These are phyloP conservation scores for Enteromius afrohamiltoni DNA, from an alignment of 2,797 vertebrate species.

Conservation along the genomic window DNA sequence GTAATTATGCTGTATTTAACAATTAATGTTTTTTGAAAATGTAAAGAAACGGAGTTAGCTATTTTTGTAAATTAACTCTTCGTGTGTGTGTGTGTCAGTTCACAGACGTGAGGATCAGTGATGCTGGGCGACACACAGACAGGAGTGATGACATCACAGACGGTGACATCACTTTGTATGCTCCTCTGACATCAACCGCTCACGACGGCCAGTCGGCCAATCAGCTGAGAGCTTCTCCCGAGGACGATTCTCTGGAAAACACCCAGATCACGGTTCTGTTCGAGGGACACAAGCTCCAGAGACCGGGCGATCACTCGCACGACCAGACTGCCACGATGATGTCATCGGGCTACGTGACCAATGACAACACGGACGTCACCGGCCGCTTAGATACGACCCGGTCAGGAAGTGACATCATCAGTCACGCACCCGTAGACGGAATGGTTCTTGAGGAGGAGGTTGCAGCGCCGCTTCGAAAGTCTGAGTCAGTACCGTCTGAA, in stretches of 20 bases:
- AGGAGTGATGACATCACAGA: slow-evolving; percentile 24
- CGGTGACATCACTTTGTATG: slow-evolving; percentile 32
- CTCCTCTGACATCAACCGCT: slow-evolving; percentile 60
- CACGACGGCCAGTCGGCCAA: slow-evolving; percentile 58
- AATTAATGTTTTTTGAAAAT: too few relatives aligned
- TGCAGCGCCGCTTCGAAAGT: slow-evolving; percentile 38
- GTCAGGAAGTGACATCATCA: slow-evolving; percentile 72
- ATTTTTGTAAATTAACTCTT: too few relatives aligned
- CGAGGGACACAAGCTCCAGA: slow-evolving; percentile 23
- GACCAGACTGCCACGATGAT: slow-evolving; percentile 59
- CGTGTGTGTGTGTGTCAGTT: slow-evolving; percentile 61
- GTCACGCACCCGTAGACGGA: slow-evolving; percentile 73
- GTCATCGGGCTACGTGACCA: slow-evolving; percentile 71
- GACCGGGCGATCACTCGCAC: not conserved
- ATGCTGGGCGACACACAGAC: slow-evolving; percentile 27
- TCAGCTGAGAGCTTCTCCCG: slow-evolving; percentile 54
- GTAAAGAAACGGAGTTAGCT: too few relatives aligned
- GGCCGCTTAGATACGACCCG: slow-evolving; percentile 64
- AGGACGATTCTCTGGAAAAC: slow-evolving; percentile 11
- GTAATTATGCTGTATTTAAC: too few relatives aligned
- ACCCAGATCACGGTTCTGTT: slow-evolving; percentile 48
- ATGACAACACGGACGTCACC: slow-evolving; percentile 60
- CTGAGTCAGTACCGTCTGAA: slow-evolving; percentile 28
- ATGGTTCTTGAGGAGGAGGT: slow-evolving; percentile 68
- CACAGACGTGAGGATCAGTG: slow-evolving; percentile 27